Evolutionary conservation across 2,797 vertebrate species (phyloP).

Genomic region (Botia kubotai): DNA sequence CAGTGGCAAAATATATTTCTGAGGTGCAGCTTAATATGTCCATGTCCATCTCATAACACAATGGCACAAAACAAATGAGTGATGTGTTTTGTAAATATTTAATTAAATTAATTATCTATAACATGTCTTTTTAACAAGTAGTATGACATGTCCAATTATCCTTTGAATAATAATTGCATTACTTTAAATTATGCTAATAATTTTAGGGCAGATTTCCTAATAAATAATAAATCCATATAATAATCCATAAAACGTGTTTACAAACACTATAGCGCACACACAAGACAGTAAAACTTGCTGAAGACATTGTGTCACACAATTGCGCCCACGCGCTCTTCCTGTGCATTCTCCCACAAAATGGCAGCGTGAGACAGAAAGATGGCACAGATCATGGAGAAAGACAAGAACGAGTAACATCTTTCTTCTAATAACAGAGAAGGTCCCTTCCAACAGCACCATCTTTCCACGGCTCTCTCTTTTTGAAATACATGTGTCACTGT

Average conservation of each 20-base stretch:
- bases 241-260: not conserved
- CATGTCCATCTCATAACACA: not conserved
- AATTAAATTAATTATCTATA: not conserved
- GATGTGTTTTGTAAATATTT: conserved; percentile 5
- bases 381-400: conserved; percentile 50
- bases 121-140: not conserved
- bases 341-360: conserved; percentile 50
- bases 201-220: no score
- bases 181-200: no score
- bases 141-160: no score
- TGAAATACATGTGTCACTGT: conserved; percentile 99
- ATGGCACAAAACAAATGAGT: not conserved
- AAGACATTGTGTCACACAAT: conserved; percentile 39
- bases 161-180: no score
- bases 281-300: conserved; percentile 14
- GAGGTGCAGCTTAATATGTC: not conserved
- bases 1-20: conserved; percentile 3
- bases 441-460: conserved; percentile 69
- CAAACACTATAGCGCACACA: conserved; percentile 15
- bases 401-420: conserved; percentile 62
- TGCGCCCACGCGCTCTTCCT: conserved; percentile 8
- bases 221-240: no score
- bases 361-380: conserved; percentile 47
- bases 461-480: conserved; percentile 69
- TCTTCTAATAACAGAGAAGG: conserved; percentile 85